A percentile compares a stretch with the other conserved stretches of the same genome.
These are phyloP conservation scores for Alviniconcha marisindica DNA, from an alignment of 1,140 invertebrate species.

Conservation along the genomic window DNA sequence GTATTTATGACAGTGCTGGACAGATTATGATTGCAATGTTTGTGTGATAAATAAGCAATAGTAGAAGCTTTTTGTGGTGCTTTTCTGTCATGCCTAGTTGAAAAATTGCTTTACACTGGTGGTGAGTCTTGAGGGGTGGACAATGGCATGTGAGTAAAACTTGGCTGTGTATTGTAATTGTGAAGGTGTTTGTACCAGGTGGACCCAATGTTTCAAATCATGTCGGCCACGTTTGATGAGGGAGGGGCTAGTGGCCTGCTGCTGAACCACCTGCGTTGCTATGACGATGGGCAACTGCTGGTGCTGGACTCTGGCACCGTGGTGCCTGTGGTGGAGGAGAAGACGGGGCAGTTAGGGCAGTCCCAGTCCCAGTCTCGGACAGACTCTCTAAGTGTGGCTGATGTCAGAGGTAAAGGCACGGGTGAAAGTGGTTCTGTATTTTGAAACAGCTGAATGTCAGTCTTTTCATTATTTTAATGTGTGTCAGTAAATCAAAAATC, in stretches of 20 bases:
- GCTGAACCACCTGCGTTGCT: slow-evolving; percentile 73
- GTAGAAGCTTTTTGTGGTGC: too few relatives aligned
- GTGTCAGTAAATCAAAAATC: too few relatives aligned
- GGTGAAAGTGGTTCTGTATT: not conserved
- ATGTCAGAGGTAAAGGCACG: slow-evolving; percentile 66
- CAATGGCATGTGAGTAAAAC: too few relatives aligned
- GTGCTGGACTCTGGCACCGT: slow-evolving; percentile 69
- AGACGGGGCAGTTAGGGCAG: not conserved
- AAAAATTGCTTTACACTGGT: too few relatives aligned
- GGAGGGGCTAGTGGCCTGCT: slow-evolving; percentile 75
- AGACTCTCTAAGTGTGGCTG: slow-evolving; percentile 48
- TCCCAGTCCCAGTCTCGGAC: slow-evolving; percentile 32
- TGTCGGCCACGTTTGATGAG: slow-evolving; percentile 77
- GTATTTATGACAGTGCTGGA: too few relatives aligned
- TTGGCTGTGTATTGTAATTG: too few relatives aligned
- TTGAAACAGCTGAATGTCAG: not conserved
- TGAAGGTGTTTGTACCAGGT: too few relatives aligned
- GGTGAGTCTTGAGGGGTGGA: too few relatives aligned
- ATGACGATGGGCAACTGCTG: slow-evolving; percentile 70
- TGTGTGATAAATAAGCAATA: too few relatives aligned
- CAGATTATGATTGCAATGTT: too few relatives aligned
- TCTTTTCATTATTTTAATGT: not conserved
- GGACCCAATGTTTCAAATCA: slow-evolving; percentile 78
- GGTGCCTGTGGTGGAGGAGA: slow-evolving; percentile 52
- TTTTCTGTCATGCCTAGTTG: too few relatives aligned